phyloP scores from a whole-genome alignment of 2,797 vertebrate species.

The Gadopsis bispinosus region DNA sequence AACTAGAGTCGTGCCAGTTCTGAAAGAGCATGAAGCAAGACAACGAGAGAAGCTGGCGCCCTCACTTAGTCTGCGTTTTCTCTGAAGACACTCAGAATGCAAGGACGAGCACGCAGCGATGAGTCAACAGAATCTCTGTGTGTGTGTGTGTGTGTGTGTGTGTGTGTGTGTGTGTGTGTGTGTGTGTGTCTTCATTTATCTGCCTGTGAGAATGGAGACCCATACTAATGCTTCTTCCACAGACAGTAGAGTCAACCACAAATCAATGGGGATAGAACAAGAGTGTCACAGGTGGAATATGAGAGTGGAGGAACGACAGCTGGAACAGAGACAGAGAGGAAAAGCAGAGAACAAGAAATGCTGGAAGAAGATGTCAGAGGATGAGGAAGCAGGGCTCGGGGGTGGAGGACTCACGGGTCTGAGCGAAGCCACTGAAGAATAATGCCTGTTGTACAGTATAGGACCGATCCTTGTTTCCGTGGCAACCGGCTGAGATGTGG shows the following conservation, averaged over 20 bases:
- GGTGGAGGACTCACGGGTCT: conserved; percentile 90
- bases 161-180: conserved; percentile 34
- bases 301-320: conserved; percentile 35
- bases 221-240: conserved; percentile 63
- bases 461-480: conserved; percentile 95
- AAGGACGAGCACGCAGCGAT: conserved; percentile 52
- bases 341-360: conserved; percentile 12
- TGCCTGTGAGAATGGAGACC: conserved; percentile 46
- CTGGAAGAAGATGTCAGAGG: conserved; percentile 36
- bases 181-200: conserved; percentile 41
- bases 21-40: conserved; percentile 42
- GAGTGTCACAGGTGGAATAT: conserved; percentile 34
- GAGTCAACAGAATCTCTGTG: conserved; percentile 64
- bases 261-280: conserved; percentile 48
- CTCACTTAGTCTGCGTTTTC: conserved; percentile 47
- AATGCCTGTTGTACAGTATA: conserved; percentile 98
- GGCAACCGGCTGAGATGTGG: conserved; percentile 91
- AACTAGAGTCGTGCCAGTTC: conserved; percentile 30
- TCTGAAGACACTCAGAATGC: conserved; percentile 56
- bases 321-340: conserved; percentile 21
- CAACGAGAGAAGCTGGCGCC: conserved; percentile 44
- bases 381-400: conserved; percentile 29
- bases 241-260: conserved; percentile 50
- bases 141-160: conserved; percentile 37
- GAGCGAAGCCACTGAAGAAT: conserved; percentile 99